Conservation (phyloP, 2,113 vertebrate species). For the Lepisosteus oculatus region DNA sequence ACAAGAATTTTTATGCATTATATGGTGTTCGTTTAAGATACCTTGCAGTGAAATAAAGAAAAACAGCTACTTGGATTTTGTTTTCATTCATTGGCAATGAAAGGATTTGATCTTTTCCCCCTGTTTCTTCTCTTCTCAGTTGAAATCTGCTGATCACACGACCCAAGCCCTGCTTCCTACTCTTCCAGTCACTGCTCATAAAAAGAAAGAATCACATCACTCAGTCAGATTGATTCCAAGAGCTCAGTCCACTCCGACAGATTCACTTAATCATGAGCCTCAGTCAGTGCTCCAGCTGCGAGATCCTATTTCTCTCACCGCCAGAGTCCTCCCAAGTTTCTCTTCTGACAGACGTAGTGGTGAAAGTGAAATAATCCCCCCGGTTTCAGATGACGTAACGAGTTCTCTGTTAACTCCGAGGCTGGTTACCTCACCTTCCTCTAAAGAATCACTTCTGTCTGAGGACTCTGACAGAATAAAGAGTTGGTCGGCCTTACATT, state of each 20-base stretch:
- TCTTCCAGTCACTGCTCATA: conserved; percentile 21
- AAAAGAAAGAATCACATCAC: conserved; percentile 42
- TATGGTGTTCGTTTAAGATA: too few relatives aligned
- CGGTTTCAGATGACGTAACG: conserved; percentile 3
- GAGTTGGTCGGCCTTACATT: conserved; percentile 36
- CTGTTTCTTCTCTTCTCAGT: conserved; percentile 42
- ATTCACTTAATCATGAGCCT: conserved; percentile 51
- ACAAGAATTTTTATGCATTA: too few relatives aligned
- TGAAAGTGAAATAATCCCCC: conserved; percentile 44
- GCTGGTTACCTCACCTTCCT: conserved; percentile 53
- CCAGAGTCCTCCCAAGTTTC: conserved; percentile 47
- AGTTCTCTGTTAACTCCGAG: conserved; percentile 32
- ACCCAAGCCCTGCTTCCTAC: conserved; percentile 21
- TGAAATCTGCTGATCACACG: conserved; percentile 27
- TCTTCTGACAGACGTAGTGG: conserved; percentile 37
- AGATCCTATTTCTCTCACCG: conserved; percentile 31
- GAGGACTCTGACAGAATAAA: conserved; percentile 49
- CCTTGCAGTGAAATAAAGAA: too few relatives aligned
- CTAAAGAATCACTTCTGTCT: conserved; percentile 63
- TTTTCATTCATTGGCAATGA: not conserved
- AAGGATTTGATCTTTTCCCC: conserved; percentile 13
- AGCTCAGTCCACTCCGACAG: conserved; percentile 34
- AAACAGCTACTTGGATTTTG: too few relatives aligned
- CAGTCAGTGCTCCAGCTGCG: conserved; percentile 35
- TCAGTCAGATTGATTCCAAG: conserved; percentile 7